phyloP scores from a whole-genome alignment of 2,888 invertebrate species.

The Chaetoderma sp. region DNA sequence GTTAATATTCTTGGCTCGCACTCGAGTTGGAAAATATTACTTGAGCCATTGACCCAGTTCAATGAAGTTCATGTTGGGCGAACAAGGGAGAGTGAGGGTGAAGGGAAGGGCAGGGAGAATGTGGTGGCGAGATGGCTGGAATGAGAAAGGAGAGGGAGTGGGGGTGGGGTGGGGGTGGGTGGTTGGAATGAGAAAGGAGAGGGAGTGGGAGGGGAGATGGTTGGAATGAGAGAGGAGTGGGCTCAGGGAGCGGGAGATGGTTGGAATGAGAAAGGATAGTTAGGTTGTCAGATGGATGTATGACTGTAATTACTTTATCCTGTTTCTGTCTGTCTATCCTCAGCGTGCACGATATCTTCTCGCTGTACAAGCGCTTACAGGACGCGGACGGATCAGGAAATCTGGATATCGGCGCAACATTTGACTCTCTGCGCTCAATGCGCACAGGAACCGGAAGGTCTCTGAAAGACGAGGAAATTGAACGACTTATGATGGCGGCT shows the following conservation, averaged over 20 bases:
- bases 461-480: conserved; percentile 43
- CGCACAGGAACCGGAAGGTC: conserved; percentile 40
- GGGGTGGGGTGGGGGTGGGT: too few relatives aligned
- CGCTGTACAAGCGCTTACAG: conserved; percentile 36
- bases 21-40: too few relatives aligned
- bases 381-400: conserved; percentile 30
- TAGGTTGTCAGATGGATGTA: background rate
- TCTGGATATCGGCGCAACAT: conserved; percentile 42
- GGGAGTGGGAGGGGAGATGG: too few relatives aligned
- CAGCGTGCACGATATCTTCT: conserved; percentile 42
- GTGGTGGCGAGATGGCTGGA: too few relatives aligned
- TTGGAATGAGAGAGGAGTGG: too few relatives aligned
- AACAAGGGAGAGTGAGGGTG: too few relatives aligned
- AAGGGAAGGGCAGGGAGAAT: too few relatives aligned
- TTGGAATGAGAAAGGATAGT: background rate
- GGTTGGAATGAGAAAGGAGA: too few relatives aligned
- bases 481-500: conserved; percentile 46
- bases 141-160: too few relatives aligned
- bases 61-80: too few relatives aligned
- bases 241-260: background rate
- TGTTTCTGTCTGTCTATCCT: background rate
- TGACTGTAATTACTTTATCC: background rate
- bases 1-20: too few relatives aligned
- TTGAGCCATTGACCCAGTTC: too few relatives aligned
- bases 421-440: conserved; percentile 43